A percentile compares a stretch with the other conserved stretches of the same genome.
These are phyloP conservation scores for Ceyx margarethae DNA, from an alignment of 2,113 vertebrate species.

Conservation along the genomic window DNA sequence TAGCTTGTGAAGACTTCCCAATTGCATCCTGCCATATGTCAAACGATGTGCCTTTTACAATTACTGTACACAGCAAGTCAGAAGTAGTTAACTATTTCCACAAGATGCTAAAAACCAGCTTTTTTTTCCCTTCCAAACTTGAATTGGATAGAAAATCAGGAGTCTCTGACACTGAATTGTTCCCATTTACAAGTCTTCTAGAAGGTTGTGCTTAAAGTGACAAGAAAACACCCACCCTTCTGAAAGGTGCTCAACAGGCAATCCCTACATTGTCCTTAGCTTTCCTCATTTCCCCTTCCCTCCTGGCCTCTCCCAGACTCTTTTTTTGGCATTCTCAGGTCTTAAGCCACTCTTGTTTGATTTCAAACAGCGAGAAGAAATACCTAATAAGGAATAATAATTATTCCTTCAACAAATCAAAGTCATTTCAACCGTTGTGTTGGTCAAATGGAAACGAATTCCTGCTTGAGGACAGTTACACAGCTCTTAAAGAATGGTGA, in stretches of 20 bases:
- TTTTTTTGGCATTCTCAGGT: background rate
- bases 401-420: background rate
- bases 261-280: background rate
- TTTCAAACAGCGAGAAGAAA: background rate
- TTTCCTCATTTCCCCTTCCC: background rate
- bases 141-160: background rate
- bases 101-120: background rate
- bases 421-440: background rate
- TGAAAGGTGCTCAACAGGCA: background rate
- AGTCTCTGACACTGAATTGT: background rate
- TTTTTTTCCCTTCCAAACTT: background rate
- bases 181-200: background rate
- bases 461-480: background rate
- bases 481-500: background rate
- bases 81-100: conserved; percentile 16
- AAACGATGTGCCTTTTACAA: background rate
- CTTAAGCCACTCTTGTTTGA: background rate
- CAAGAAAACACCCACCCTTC: background rate
- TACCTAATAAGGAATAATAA: background rate
- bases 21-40: background rate
- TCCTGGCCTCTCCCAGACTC: background rate
- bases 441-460: background rate
- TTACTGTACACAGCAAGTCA: background rate
- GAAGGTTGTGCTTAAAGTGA: background rate
- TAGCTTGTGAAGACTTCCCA: conserved; percentile 6